Conservation (phyloP, 2,797 vertebrate genomes). For the Scleropages formosus region DNA sequence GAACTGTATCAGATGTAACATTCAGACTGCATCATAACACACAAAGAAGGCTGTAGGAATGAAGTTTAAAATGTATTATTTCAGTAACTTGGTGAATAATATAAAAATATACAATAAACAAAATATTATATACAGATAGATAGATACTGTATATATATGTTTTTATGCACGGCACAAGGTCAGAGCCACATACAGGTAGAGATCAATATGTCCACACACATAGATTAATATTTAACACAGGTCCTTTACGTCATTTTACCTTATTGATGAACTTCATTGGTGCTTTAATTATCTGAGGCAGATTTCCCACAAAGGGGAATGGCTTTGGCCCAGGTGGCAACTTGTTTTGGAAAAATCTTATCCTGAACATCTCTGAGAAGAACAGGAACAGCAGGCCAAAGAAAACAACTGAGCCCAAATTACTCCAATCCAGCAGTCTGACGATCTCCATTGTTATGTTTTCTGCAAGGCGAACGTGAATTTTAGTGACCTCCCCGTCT, state of each 20-base stretch:
- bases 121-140: no score
- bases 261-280: constrained; percentile 25
- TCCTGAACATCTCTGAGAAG: constrained; percentile 33
- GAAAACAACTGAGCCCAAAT: constrained; percentile 23
- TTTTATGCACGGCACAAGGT: no score
- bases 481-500: no score
- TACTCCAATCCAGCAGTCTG: constrained; percentile 17
- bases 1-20: no score
- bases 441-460: constrained; percentile 32
- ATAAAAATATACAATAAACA: no score
- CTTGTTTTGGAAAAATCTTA: constrained; percentile 2
- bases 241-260: constrained; percentile 17
- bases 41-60: no score
- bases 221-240: neutral
- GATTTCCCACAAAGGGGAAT: constrained; percentile 34
- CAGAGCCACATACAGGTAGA: no score
- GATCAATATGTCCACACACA: no score
- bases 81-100: no score
- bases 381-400: constrained; percentile 30
- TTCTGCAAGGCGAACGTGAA: neutral
- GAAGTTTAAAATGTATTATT: no score
- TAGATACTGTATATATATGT: no score
- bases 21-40: no score
- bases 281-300: constrained; percentile 14
- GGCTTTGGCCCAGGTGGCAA: constrained; percentile 38